Conservation (phyloP, 2,888 invertebrate species). For the Drosophila algonquin region DNA sequence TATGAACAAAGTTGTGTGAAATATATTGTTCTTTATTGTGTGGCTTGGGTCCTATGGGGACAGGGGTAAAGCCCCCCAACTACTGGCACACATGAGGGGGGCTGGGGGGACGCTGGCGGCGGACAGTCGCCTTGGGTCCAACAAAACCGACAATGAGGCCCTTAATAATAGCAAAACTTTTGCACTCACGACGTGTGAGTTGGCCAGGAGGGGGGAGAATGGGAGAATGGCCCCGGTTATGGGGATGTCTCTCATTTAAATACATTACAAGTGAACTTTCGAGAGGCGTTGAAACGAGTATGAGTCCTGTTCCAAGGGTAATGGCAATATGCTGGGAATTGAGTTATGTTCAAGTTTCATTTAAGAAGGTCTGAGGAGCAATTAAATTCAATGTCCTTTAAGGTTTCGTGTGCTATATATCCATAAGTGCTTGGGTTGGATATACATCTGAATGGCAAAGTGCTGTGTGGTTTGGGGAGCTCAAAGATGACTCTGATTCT, state of each 20-base stretch:
- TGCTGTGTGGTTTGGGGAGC: background rate
- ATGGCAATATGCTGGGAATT: conserved; percentile 35
- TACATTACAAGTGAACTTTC: conserved; percentile 47
- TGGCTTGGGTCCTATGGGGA: conserved; percentile 8
- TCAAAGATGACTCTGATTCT: background rate
- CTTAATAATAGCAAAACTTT: conserved; percentile 78
- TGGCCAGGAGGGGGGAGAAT: background rate
- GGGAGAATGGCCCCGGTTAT: conserved; percentile 29
- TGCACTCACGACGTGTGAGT: conserved; percentile 65
- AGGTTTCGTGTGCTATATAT: conserved; percentile 4
- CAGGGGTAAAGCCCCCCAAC: background rate
- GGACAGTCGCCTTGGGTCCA: conserved; percentile 66
- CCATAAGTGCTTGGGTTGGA: background rate
- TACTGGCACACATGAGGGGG: conserved; percentile 1
- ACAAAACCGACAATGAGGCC: conserved; percentile 75
- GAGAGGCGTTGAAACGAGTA: conserved; percentile 26
- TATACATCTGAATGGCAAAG: background rate
- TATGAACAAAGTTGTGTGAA: conserved; percentile 73
- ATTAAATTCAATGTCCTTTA: conserved; percentile 59
- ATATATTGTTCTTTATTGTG: conserved; percentile 69
- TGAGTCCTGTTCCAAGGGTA: conserved; percentile 2
- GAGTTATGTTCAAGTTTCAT: conserved; percentile 27
- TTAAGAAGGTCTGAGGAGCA: conserved; percentile 36
- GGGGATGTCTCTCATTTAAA: conserved; percentile 43
- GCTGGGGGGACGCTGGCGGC: conserved; percentile 14